A percentile compares a stretch with the other conserved stretches of the same genome.
Conservation (phyloP, 2,888 invertebrate genomes). For the Polia nebulosa region DNA sequence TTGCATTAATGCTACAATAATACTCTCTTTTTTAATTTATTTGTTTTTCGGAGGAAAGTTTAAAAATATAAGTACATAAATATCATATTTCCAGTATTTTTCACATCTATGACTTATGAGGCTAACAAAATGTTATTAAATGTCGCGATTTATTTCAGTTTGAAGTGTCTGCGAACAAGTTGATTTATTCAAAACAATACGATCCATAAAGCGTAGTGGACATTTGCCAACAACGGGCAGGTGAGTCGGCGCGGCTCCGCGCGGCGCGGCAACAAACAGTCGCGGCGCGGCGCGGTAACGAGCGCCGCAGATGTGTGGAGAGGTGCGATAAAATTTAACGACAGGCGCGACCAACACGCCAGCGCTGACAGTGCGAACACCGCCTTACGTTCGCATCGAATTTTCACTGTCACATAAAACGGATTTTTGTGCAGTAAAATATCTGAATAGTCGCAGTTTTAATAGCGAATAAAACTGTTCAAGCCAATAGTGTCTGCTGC, state of each 20-base stretch:
- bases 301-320: constrained; percentile 77
- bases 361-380: constrained; percentile 41
- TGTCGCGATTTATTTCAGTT: constrained; percentile 6
- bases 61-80: no score
- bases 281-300: constrained; percentile 65
- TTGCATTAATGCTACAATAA: constrained; percentile 4
- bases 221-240: constrained; percentile 45
- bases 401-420: constrained; percentile 52
- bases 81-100: not conserved
- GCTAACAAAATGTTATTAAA: constrained; percentile 5
- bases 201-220: constrained; percentile 56
- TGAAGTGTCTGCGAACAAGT: constrained; percentile 31
- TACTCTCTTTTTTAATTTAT: not conserved
- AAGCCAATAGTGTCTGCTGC: constrained; percentile 27
- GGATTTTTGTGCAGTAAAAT: constrained; percentile 57
- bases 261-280: constrained; percentile 53
- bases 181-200: constrained; percentile 67
- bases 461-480: constrained; percentile 52
- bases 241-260: constrained; percentile 32
- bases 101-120: not conserved
- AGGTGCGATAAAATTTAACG: constrained; percentile 77
- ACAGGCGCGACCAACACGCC: constrained; percentile 64
- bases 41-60: not conserved
- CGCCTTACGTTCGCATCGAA: constrained; percentile 36
- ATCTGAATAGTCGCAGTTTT: constrained; percentile 56